These are phyloP conservation scores for Cichladusa arquata DNA, from an alignment of 2,113 vertebrate genomes.

Conservation along the genomic window DNA sequence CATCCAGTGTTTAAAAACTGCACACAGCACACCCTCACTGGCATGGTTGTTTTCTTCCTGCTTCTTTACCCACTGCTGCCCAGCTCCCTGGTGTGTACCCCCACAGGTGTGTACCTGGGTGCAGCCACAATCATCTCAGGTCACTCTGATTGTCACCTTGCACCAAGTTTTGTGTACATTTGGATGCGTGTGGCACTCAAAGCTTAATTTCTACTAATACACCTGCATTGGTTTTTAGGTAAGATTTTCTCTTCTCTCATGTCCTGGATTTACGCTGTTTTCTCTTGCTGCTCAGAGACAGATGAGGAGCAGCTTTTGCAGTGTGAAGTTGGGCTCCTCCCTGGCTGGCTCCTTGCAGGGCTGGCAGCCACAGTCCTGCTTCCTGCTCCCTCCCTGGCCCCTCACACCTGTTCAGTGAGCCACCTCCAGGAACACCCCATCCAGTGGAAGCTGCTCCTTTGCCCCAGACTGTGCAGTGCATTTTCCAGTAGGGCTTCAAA, in stretches of 20 bases:
- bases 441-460: neutral
- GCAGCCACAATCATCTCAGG: fast-evolving
- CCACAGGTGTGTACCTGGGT: fast-evolving
- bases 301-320: neutral
- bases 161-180: neutral
- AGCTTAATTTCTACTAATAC: neutral
- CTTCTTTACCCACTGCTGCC: neutral
- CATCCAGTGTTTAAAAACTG: neutral
- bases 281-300: neutral
- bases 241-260: neutral
- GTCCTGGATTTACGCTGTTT: neutral
- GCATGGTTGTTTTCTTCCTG: neutral
- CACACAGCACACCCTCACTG: neutral
- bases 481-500: constrained; percentile 21
- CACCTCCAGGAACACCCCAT: neutral
- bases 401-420: neutral
- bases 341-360: neutral
- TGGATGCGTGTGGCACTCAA: neutral
- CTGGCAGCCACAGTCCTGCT: neutral
- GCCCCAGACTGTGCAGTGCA: neutral
- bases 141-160: fast-evolving
- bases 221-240: neutral
- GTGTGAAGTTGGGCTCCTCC: neutral
- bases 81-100: neutral
- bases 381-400: neutral